Base-by-base conservation (phyloP, 2,888 invertebrate genomes). In the Drosophila ezoana region DNA sequence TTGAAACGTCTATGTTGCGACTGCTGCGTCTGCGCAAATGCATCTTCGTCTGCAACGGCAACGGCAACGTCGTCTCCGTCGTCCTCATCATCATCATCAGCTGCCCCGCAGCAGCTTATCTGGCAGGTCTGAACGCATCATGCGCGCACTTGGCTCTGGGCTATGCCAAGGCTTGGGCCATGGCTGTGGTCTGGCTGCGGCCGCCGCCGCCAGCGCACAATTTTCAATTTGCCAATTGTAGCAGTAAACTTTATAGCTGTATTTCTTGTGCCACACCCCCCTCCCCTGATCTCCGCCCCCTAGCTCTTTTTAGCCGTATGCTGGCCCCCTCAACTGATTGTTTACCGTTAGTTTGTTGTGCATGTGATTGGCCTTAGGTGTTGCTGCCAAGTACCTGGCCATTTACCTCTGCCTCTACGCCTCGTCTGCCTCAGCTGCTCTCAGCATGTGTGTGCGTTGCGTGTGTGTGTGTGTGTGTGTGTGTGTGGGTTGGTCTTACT, bases 181-280 rank as follows among this genome's bases (percentile, higher is more conserved):
- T 62, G 69, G 35, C 35, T 49, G 41, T 43, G 53, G 53, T 41
- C 16, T 44, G 57, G 68, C 43, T 64, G 72, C 14, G 49, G 49
- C 38, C 16, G 32, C 47, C 63, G 51, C 68, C 63, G 49, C 58
- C 58, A 81, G 89, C 87, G 67, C 71, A 74, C 86, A 87, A 82
- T 89, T 89, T 89, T 89, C 89, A 87, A 87, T 87, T 87, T 87
- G 88, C 86, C 89, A 87, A 89, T 89, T 87, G 89, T 85, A 86
- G 86, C 86, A 87, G 86, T 87, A 89, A 87, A 85, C 61, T 72
- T 87, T 76, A 74, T 89, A 84, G 87, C 84, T 81, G 82, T 79
- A 61, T 56, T 65, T 72, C n/a, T 47, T 67, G 59, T 49, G 63
- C 32, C 28, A 5, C 28, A n/a, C 41, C 33, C 33, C 20, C 41